Base-by-base conservation (phyloP, 2,113 vertebrate genomes). In the Prunella fulvescens region DNA sequence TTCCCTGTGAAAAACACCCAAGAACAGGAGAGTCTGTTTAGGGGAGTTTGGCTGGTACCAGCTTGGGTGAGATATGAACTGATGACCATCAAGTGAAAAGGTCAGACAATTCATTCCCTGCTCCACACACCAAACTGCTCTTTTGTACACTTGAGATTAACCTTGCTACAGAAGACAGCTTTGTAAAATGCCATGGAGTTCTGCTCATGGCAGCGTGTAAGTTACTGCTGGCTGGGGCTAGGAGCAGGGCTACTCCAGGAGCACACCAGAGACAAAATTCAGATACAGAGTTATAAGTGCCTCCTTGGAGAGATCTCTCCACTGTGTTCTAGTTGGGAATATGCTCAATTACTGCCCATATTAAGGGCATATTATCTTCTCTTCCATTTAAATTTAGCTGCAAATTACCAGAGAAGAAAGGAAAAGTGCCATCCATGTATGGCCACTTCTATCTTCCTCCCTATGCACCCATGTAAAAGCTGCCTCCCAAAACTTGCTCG, bases 401-500 rank as follows among this genome's bases (percentile, higher is more conserved):
- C 37, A 40, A 28, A 37, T 37, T 48, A 35, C 12, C 61, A 64
- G 60, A 6, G 73, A 54, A 74, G 39, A 93, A 92, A 74, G 48
- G 37, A 40, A 29, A 91, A 79, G 9, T 6, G 1, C 48, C 54
- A 50, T 54, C 53, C 40, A 14, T 33, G 48, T 56, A 6, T 19
- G 51, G 54, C 12, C 29, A 10, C 16, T 66, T 72, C n/a, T 42
- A 4, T 12, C 35, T 56, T 88, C 31, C 12, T 88, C 13, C 26
- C 31, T n/a, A 81, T 47, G 22, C 11, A 8, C 4, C 12, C 19
- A 40, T 70, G 35, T 33, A 74, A 50, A 76, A 62, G 6, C 53
- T 0, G 0, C n/a, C 37, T 50, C 76, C 23, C 33, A 73, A 47
- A 83, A 33, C 14, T 47, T 53, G 35, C 11, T 70, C 0, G 0